Evolutionary conservation across 2,113 vertebrate genomes (phyloP).

Genomic region (Lanius collurio): DNA sequence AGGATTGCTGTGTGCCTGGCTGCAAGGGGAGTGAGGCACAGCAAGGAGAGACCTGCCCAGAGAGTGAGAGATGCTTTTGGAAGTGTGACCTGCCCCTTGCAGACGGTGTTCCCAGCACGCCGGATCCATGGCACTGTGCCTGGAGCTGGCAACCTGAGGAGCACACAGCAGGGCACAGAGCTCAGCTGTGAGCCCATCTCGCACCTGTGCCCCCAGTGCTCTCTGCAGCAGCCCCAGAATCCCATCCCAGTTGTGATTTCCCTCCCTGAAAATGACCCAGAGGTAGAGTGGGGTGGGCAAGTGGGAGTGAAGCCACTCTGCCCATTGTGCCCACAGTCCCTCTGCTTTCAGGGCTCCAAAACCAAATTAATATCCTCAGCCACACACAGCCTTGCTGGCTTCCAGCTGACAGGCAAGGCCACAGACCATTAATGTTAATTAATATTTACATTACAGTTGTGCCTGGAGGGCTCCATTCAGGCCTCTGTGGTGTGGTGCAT

Average conservation of each 20-base stretch:
- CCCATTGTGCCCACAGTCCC: not conserved
- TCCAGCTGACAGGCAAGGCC: slow-evolving; percentile 52
- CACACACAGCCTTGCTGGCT: not conserved
- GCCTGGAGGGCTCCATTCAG: slow-evolving; percentile 33
- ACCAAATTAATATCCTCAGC: slow-evolving; percentile 1
- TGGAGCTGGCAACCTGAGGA: not conserved
- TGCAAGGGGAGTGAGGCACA: not conserved
- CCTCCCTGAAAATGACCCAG: not conserved
- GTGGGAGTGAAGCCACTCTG: not conserved
- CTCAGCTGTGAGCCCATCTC: not conserved
- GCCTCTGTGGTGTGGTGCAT: not conserved
- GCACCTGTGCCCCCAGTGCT: not conserved
- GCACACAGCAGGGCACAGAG: not conserved
- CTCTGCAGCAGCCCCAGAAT: not conserved
- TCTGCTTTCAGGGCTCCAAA: not conserved
- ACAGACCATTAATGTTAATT: slow-evolving; percentile 61
- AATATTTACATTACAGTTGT: slow-evolving; percentile 62
- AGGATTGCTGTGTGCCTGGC: not conserved
- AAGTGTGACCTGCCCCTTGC: not conserved
- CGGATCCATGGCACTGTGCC: not conserved
- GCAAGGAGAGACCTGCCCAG: not conserved
- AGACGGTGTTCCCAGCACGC: not conserved
- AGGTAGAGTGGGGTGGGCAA: not conserved
- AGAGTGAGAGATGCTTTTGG: not conserved
- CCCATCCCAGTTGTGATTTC: not conserved